A percentile compares a stretch with the other conserved stretches of the same genome.
phyloP scores from a whole-genome alignment of 1,140 invertebrate genomes.

The Cotesia chilonis region DNA sequence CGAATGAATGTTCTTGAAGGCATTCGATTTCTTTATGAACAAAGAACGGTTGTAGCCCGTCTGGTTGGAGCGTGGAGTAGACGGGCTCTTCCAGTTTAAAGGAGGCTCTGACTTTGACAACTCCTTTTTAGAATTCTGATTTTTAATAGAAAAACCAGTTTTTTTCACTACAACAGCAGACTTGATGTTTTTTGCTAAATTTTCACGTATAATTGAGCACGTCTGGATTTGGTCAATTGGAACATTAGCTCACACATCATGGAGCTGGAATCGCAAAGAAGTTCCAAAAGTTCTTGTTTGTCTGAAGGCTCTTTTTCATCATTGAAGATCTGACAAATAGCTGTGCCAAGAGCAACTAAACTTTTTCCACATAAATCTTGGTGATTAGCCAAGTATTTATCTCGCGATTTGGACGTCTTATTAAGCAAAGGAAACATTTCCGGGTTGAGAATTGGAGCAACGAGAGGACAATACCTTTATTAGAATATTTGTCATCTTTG shows the following conservation, averaged over 20 bases:
- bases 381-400: slow-evolving; percentile 28
- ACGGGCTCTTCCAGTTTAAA: slow-evolving; percentile 40
- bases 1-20: too few relatives aligned
- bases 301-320: slow-evolving; percentile 16
- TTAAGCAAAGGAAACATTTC: slow-evolving; percentile 24
- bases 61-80: slow-evolving; percentile 19
- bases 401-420: slow-evolving; percentile 30
- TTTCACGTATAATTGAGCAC: slow-evolving; percentile 31
- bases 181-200: slow-evolving; percentile 33
- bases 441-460: slow-evolving; percentile 29
- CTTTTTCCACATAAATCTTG: slow-evolving; percentile 29
- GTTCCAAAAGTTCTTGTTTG: slow-evolving; percentile 11
- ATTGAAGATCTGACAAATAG: slow-evolving; percentile 17
- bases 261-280: slow-evolving; percentile 35
- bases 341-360: slow-evolving; percentile 21
- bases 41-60: not conserved
- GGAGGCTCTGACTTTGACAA: not conserved
- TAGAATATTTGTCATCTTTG: slow-evolving; percentile 27
- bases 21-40: not conserved
- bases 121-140: slow-evolving; percentile 22
- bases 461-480: slow-evolving; percentile 15
- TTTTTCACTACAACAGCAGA: slow-evolving; percentile 33
- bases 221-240: slow-evolving; percentile 36
- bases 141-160: slow-evolving; percentile 29
- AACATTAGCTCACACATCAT: slow-evolving; percentile 32